Evolutionary conservation across 37 sponge, comb jelly and placozoan genomes (phyloP).

Genomic region (Ephydatia muelleri): DNA sequence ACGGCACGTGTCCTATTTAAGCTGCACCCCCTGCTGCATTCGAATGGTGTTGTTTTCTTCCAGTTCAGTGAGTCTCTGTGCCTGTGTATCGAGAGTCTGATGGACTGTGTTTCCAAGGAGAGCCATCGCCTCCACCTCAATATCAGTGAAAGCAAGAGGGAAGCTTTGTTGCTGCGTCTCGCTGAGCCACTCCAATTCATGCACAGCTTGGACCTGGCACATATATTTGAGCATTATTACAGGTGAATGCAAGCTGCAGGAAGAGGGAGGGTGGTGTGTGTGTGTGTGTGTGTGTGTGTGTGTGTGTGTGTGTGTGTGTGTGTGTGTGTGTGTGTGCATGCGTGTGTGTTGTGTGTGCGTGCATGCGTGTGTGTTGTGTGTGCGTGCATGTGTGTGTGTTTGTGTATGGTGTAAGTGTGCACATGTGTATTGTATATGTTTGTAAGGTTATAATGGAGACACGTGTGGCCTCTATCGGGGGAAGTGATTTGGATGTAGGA

Average conservation of each 20-base stretch:
- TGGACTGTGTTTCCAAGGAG: conserved; percentile 40
- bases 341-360: too few species aligned
- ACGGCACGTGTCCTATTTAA: too few species aligned
- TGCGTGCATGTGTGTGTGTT: too few species aligned
- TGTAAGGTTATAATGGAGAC: not conserved
- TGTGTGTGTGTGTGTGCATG: too few species aligned
- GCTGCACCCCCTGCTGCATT: not conserved
- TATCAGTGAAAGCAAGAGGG: conserved; percentile 39
- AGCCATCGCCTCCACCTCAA: conserved; percentile 1
- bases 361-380: too few species aligned
- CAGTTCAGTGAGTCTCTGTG: conserved; percentile 61
- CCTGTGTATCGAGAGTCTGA: conserved; percentile 47
- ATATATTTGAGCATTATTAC: conserved; percentile 77
- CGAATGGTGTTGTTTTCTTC: not conserved
- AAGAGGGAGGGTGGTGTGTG: not conserved
- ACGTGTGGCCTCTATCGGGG: too few species aligned
- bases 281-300: not conserved
- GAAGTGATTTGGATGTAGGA: too few species aligned
- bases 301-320: not conserved
- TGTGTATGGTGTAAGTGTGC: too few species aligned
- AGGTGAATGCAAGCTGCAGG: conserved; percentile 46
- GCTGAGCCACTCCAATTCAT: conserved; percentile 71
- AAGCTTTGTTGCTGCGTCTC: conserved; percentile 35
- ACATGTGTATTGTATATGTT: too few species aligned
- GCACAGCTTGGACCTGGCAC: conserved; percentile 58